Evolutionary conservation across 2,113 vertebrate species (phyloP).

Genomic region (Petromus typicus): DNA sequence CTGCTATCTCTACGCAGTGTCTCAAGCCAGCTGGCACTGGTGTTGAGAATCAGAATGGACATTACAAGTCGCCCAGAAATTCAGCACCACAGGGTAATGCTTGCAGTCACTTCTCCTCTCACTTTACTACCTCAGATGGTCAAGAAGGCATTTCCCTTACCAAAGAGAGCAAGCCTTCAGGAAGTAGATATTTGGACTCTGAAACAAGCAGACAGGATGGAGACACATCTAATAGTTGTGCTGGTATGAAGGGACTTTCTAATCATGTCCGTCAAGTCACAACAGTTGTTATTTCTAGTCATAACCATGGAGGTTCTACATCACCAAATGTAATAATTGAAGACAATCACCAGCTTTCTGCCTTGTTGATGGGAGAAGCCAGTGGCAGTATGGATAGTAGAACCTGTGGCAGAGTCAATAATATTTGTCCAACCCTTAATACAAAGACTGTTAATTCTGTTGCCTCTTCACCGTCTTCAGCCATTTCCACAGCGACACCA

Average conservation of each 20-base stretch:
- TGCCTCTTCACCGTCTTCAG: conserved; percentile 94
- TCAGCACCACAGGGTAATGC: conserved; percentile 96
- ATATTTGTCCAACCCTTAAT: conserved; percentile 93
- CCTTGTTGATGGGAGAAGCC: conserved; percentile 99
- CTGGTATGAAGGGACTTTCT: conserved; percentile 95
- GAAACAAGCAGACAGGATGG: conserved; percentile 91
- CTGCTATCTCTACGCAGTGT: conserved; percentile 95
- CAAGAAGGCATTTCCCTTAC: conserved; percentile 97
- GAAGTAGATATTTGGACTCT: conserved; percentile 91
- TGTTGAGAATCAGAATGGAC: conserved; percentile 97
- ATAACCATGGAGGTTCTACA: conserved; percentile 92
- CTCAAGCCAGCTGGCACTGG: conserved; percentile 95
- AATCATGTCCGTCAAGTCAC: conserved; percentile 98
- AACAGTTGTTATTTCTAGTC: conserved; percentile 92
- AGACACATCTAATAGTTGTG: conserved; percentile 92
- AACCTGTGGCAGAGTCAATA: conserved; percentile 96
- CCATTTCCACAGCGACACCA: conserved; percentile 95
- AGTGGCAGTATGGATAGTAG: conserved; percentile 93
- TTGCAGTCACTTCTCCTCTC: conserved; percentile 97
- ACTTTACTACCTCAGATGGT: conserved; percentile 99
- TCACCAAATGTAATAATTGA: conserved; percentile 95
- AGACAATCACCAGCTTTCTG: conserved; percentile 99
- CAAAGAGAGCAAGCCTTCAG: conserved; percentile 99
- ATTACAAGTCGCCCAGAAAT: conserved; percentile 94
- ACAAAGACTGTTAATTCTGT: conserved; percentile 93